Evolutionary conservation across 1,140 invertebrate species (phyloP), one percentile per base, ranked within the genome.

Genomic region (Antheraea pernyi): DNA sequence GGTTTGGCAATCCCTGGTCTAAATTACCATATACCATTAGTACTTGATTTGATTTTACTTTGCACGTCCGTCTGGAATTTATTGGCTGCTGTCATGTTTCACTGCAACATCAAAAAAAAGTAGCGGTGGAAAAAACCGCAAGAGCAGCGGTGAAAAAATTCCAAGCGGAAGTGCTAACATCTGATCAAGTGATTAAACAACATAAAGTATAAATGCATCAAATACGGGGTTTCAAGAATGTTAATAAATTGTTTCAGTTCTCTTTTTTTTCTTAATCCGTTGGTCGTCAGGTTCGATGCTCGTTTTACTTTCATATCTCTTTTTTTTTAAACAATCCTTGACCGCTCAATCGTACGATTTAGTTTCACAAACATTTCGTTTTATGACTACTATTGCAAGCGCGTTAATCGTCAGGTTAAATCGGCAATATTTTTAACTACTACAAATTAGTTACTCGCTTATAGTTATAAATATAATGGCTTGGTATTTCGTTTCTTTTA

Each of bases 281-380:
- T 16, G 46, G 46, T n/a, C 16, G 46, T 16, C 46, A 2, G 46
- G 46, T 53, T 53, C 46, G 13, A 13, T 53, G 46, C 13, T 53
- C 46, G 6, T 53, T 53, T 53, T 53, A 53, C 46, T 53, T 53
- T 53, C 46, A 53, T 53, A 53, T 0, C 11, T 53, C 46, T 16
- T 53, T 53, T 53, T 53, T 53, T 16, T 53, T 16, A 53, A 53
- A 53, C 46, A 53, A 53, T 53, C 46, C 46, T 53, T 53, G 46
- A 53, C 46, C 46, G 11, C 13, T 16, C 46, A 11, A 53, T 53
- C 1, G 46, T 53, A 53, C 46, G 11, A 53, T 53, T 53, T 53
- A 53, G 46, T 53, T 53, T 53, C 46, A 16, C 46, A 53, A 53
- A 53, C 46, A 53, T 53, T 53, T 53, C 46, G 46, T 53, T 53